phyloP scores from a whole-genome alignment of 2,888 invertebrate species.

The Cyrtodaria siliqua region DNA sequence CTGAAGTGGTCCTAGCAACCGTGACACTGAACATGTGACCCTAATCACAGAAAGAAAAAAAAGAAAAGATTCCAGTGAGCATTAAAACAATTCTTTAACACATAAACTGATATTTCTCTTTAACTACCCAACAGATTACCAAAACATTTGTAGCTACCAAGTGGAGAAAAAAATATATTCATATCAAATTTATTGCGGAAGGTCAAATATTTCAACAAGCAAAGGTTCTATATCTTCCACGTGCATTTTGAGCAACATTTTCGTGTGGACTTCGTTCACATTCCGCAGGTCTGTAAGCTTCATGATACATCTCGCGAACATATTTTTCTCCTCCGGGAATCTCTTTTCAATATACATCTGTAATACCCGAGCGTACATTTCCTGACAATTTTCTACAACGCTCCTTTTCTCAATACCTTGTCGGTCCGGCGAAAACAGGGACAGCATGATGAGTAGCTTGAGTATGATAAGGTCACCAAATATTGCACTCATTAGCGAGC shows the following conservation, averaged over 20 bases:
- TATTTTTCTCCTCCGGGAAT: slow-evolving; percentile 76
- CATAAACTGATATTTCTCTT: too few species aligned
- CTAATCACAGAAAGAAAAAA: too few species aligned
- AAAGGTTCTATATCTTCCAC: slow-evolving; percentile 96
- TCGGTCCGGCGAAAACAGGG: slow-evolving; percentile 81
- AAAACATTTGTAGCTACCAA: too few species aligned
- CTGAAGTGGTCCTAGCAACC: too few species aligned
- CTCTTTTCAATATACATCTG: slow-evolving; percentile 73
- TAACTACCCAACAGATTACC: too few species aligned
- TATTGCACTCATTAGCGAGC: slow-evolving; percentile 77
- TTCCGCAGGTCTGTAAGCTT: slow-evolving; percentile 95
- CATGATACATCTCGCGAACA: slow-evolving; percentile 89
- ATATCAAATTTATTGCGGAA: slow-evolving; percentile 83
- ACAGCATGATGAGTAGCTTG: slow-evolving; percentile 81
- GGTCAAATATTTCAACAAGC: slow-evolving; percentile 97
- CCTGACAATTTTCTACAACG: slow-evolving; percentile 75
- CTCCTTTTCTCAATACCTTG: slow-evolving; percentile 65
- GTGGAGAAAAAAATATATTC: too few species aligned
- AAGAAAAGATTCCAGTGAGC: too few species aligned
- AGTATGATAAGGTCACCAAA: slow-evolving; percentile 79
- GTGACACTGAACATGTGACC: too few species aligned
- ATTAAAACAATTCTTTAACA: too few species aligned
- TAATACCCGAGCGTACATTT: slow-evolving; percentile 78
- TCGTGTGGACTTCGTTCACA: slow-evolving; percentile 95
- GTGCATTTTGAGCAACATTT: slow-evolving; percentile 96